These are phyloP conservation scores for Malurus alboscapulatus DNA, from an alignment of 2,113 vertebrate genomes.

Conservation along the genomic window DNA sequence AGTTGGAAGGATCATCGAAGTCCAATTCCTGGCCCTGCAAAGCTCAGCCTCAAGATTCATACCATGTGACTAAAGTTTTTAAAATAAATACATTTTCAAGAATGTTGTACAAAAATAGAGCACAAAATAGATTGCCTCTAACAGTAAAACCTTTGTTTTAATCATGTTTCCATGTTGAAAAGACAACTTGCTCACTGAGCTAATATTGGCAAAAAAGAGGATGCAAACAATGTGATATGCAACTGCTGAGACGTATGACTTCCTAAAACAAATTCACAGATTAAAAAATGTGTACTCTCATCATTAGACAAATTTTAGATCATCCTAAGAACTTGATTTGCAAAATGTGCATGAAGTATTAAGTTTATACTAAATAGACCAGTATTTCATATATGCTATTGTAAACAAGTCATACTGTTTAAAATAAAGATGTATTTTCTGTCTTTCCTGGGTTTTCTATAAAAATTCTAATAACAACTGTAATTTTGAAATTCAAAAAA, in stretches of 20 bases:
- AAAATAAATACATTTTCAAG: not conserved
- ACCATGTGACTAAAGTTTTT: not conserved
- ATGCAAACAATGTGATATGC: not conserved
- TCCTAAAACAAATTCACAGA: not conserved
- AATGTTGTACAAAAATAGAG: not conserved
- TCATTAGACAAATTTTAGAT: not conserved
- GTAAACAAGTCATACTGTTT: not conserved
- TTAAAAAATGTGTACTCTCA: not conserved
- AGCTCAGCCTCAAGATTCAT: not conserved
- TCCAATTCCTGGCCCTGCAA: not conserved
- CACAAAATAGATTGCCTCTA: not conserved
- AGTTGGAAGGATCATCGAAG: not conserved
- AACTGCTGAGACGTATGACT: not conserved
- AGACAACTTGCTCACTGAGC: not conserved
- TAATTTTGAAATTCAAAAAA: not conserved
- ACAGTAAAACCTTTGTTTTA: not conserved
- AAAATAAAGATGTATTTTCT: not conserved
- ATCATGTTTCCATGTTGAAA: not conserved
- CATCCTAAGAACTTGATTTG: not conserved
- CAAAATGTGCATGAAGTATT: rapidly evolving
- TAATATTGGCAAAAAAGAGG: not conserved
- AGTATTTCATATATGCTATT: not conserved
- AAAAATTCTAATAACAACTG: not conserved
- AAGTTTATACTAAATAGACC: not conserved
- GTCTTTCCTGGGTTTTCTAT: not conserved